Evolutionary conservation across 2,888 invertebrate species (phyloP), one percentile per base, ranked within the genome.

Genomic region (Drosophila kanekoi): DNA sequence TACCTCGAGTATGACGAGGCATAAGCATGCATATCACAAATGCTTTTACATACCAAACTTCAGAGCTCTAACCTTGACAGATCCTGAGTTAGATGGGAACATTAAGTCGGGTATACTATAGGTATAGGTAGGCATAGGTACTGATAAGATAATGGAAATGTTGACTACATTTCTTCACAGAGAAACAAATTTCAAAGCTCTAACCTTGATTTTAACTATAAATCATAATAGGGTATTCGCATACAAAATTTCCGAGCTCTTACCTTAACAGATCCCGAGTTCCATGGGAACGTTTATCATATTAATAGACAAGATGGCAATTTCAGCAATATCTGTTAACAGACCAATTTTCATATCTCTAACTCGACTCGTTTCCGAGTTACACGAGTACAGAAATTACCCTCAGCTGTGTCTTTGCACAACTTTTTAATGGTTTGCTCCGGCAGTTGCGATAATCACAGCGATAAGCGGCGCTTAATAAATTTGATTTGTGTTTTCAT

Each of bases 401-500:
- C 3, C 8, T 20, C 11, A 20, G 18, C 11, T 43, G n/a, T n/a
- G 14, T 13, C 35, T 14, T 56, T 56, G 45, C 56, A 37, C 44
- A 56, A 56, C 13, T 3, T 20, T 23, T 23, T 13, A 16, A 16
- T 47, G 47, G 5, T 38, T 18, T 9, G 3, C 14, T 41, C n/a
- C 23, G 59, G 6, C 35, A 48, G 38, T 70, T 49, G 44, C 56
- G 33, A 18, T 53, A 71, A 51, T 43, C 28, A 16, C 14, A 28
- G 28, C 35, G 40, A 57, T 62, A 57, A 53, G 45, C 16, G 9
- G 43, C 43, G 18, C 35, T 52, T 44, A 72, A 67, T 61, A 49
- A 53, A 23, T 61, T 72, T 41, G 52, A 66, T 66, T 72, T 43
- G 20, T 37, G 23, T 32, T 63, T 47, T 16, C 37, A 37, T 48